These are phyloP conservation scores for Dolichoris vasculosae DNA, from an alignment of 1,140 invertebrate genomes.

Conservation along the genomic window DNA sequence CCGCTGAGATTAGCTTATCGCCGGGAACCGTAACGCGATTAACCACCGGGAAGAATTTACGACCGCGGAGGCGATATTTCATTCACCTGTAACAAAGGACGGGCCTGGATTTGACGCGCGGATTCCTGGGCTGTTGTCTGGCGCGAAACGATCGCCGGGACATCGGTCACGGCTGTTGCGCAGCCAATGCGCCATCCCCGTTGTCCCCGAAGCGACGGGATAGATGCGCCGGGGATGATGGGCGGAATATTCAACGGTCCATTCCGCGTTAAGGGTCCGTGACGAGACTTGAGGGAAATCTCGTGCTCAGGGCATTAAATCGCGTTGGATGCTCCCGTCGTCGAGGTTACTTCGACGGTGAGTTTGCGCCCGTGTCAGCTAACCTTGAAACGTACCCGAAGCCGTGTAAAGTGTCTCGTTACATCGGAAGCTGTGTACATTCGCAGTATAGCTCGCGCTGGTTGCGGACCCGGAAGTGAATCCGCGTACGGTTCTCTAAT, in stretches of 20 bases:
- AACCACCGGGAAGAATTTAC: slow-evolving; percentile 57
- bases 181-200: no score
- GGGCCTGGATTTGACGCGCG: background rate
- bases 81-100: background rate
- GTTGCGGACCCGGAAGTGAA: background rate
- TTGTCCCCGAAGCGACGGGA: background rate
- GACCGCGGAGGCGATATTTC: slow-evolving; percentile 48
- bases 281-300: slow-evolving; percentile 39
- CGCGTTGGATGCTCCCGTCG: background rate
- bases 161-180: background rate
- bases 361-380: background rate
- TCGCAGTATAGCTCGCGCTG: background rate
- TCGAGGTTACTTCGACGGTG: background rate
- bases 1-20: background rate
- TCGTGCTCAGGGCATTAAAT: slow-evolving; percentile 6
- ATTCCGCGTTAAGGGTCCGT: slow-evolving; percentile 21
- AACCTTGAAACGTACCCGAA: background rate
- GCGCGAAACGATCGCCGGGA: background rate
- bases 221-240: background rate
- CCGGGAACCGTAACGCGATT: background rate
- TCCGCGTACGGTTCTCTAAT: background rate
- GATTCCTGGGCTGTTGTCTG: background rate
- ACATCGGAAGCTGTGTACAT: background rate
- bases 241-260: slow-evolving; percentile 23
- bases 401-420: background rate